phyloP scores from a whole-genome alignment of 2,113 vertebrate genomes.

The Lasiurus cinereus region DNA sequence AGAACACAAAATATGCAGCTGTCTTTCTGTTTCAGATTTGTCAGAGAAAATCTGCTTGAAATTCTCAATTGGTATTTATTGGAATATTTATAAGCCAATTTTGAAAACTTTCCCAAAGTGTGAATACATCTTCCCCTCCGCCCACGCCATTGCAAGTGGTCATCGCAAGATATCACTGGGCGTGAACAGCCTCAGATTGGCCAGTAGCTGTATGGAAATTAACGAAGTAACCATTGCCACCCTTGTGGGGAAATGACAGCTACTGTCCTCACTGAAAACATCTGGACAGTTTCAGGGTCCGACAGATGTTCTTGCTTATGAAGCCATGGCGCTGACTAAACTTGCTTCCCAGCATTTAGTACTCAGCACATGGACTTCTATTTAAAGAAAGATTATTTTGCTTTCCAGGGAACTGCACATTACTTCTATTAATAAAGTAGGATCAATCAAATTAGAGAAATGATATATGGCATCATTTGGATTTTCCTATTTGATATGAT shows the following conservation, averaged over 20 bases:
- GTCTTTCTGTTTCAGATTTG: background rate
- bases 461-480: constrained; percentile 78
- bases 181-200: background rate
- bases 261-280: background rate
- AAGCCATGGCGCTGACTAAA: background rate
- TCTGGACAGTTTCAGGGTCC: background rate
- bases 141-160: background rate
- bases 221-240: background rate
- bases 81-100: background rate
- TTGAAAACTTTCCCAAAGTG: background rate
- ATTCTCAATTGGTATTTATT: background rate
- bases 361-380: constrained; percentile 4
- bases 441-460: constrained; percentile 75
- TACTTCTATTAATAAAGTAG: constrained; percentile 72
- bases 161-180: background rate
- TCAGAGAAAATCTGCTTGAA: background rate
- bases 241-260: background rate
- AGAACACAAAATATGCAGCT: background rate
- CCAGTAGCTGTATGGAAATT: background rate
- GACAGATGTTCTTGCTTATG: background rate
- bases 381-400: constrained; percentile 40
- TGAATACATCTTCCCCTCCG: accelerated
- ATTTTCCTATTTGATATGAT: constrained; percentile 75
- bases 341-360: background rate
- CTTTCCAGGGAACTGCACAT: constrained; percentile 66